Evolutionary conservation across 2,113 vertebrate genomes (phyloP).

Genomic region (crab-eating macaque (Macaca fascicularis)): T2T-MFA8v1.1 NC_088379.1:111935001-111935500

Average conservation of each 20-base stretch:
- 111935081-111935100: not conserved
- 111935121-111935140: conserved; percentile 11
- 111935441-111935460: not conserved
- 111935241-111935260: conserved; percentile 31
- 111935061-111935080: not conserved
- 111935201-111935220: not conserved
- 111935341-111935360: not conserved
- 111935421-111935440: not conserved
- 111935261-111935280: not conserved
- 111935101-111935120: conserved; percentile 17
- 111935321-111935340: not conserved
- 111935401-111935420: not conserved
- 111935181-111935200: not conserved
- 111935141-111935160: not conserved
- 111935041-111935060: not conserved
- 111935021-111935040: not conserved
- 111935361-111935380: not conserved
- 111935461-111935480: not conserved
- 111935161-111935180: not conserved
- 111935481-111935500: not conserved
- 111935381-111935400: not conserved
- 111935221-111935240: not conserved
- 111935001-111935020: not conserved
- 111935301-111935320: not conserved
- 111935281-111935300: conserved; percentile 31